A percentile compares a stretch with the other conserved stretches of the same genome.
phyloP scores from a whole-genome alignment of 2,113 vertebrate genomes.

The Thamnophis sirtalis region DNA sequence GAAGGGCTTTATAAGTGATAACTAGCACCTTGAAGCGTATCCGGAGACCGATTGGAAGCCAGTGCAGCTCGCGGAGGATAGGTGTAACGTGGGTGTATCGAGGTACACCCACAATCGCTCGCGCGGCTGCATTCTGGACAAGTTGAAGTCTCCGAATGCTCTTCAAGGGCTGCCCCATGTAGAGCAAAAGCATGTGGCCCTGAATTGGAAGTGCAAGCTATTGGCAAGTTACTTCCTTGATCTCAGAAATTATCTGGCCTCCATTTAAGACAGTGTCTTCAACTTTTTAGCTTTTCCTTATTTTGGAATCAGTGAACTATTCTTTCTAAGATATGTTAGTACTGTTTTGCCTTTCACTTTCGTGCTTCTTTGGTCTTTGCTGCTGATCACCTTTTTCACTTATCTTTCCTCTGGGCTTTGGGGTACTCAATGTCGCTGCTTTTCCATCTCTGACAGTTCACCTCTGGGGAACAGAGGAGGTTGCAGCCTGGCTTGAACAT shows the following conservation, averaged over 20 bases:
- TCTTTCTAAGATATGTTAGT: conserved; percentile 14
- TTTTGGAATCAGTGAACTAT: not conserved
- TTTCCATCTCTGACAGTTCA: conserved; percentile 84
- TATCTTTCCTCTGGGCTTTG: conserved; percentile 57
- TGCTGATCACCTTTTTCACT: conserved; percentile 42
- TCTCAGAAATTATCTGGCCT: conserved; percentile 17
- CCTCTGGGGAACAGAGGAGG: conserved; percentile 96
- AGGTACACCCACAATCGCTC: too few species aligned
- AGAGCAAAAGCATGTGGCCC: not conserved
- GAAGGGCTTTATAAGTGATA: too few species aligned
- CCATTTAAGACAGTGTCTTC: conserved; percentile 47
- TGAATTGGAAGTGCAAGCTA: not conserved
- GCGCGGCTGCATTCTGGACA: too few species aligned
- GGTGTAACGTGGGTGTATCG: too few species aligned
- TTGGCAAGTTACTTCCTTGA: not conserved
- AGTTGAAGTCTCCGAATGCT: too few species aligned
- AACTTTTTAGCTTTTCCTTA: not conserved
- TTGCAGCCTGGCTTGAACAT: conserved; percentile 93
- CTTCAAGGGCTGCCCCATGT: too few species aligned
- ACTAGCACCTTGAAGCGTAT: too few species aligned
- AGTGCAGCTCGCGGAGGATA: too few species aligned
- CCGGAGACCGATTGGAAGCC: too few species aligned
- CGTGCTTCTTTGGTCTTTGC: conserved; percentile 13
- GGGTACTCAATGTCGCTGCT: conserved; percentile 74
- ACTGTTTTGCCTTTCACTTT: conserved; percentile 30